Percentiles rank a stretch among this genome's conserved stretches.
Conservation (phyloP, 2,797 vertebrate species). For the Onychomys arenicola region DNA sequence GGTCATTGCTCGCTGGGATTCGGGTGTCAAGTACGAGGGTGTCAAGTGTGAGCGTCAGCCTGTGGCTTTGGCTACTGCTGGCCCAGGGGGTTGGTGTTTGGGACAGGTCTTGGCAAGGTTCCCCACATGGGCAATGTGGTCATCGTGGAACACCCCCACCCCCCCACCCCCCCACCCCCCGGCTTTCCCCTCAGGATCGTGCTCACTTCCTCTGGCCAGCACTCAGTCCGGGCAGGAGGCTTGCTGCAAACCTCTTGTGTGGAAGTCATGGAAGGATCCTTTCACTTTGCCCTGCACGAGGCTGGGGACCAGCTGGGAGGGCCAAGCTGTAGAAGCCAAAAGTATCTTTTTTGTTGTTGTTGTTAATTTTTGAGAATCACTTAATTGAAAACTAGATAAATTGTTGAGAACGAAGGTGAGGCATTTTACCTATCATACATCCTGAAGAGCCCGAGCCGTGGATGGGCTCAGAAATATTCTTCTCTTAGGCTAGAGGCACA, state of each 20-base stretch:
- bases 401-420: background rate
- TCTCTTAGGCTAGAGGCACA: background rate
- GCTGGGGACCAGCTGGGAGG: background rate
- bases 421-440: background rate
- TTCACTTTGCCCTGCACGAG: background rate
- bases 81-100: background rate
- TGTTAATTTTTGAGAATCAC: no score
- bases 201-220: no score
- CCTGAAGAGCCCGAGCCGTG: background rate
- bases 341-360: no score
- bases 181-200: no score
- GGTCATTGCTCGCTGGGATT: background rate
- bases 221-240: background rate
- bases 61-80: no score
- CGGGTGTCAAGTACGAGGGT: no score
- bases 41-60: background rate
- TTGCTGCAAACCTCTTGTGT: background rate
- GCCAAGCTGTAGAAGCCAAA: background rate
- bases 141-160: no score
- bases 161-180: background rate
- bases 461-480: background rate
- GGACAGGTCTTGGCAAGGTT: background rate
- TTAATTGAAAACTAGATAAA: background rate
- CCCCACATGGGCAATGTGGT: background rate
- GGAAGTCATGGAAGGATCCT: background rate